Percentiles rank a stretch among this genome's conserved stretches.
Evolutionary conservation across 2,888 invertebrate genomes (phyloP).

Genomic region (Halictus ligatus): DNA sequence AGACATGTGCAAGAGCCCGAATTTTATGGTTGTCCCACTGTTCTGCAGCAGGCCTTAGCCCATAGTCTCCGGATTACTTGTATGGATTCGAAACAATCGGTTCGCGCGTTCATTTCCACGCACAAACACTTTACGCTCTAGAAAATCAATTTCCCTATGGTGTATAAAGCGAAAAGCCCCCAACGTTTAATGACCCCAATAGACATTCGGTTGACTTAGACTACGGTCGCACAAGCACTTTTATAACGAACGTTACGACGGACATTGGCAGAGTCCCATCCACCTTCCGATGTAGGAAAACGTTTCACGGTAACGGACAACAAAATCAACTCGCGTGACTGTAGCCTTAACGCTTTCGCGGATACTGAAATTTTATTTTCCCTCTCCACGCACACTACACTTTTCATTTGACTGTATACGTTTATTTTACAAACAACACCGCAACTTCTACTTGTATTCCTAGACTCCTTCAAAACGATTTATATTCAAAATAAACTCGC

Average conservation of each 20-base stretch:
- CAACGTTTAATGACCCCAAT: conserved; percentile 18
- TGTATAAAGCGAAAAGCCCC: conserved; percentile 9
- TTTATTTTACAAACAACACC: background rate
- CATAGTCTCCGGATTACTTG: background rate
- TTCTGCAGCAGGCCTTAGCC: background rate
- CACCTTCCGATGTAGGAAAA: background rate
- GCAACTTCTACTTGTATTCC: background rate
- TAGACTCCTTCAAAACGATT: background rate
- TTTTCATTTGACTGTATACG: background rate
- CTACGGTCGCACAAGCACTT: background rate
- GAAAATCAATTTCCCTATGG: conserved; percentile 15
- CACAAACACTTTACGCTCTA: background rate
- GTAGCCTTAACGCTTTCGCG: background rate
- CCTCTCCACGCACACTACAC: background rate
- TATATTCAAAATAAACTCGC: background rate
- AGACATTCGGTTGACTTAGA: conserved; percentile 1
- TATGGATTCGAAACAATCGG: background rate
- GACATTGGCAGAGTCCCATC: background rate
- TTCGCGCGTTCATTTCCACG: background rate
- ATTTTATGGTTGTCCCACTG: background rate
- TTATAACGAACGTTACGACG: conserved; percentile 13
- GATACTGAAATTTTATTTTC: conserved; percentile 3
- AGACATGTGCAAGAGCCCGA: background rate
- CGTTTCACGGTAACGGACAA: conserved; percentile 11
- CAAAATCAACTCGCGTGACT: conserved; percentile 16